phyloP scores from a whole-genome alignment of 2,888 invertebrate genomes.

The Punctoribates punctum region DNA sequence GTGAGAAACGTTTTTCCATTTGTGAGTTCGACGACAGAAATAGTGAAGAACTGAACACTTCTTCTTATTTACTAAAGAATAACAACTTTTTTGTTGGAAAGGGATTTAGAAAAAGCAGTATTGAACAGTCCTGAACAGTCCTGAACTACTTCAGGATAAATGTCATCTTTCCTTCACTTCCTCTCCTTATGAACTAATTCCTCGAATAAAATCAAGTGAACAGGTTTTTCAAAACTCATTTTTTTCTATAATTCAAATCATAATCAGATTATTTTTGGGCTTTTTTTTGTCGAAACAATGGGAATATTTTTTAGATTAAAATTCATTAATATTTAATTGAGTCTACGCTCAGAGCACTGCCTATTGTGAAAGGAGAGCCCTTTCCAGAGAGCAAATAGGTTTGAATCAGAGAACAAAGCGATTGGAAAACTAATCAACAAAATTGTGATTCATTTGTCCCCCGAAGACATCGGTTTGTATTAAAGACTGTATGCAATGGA shows the following conservation, averaged over 20 bases:
- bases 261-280: neutral
- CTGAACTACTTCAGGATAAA: neutral
- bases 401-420: constrained; percentile 11
- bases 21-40: constrained; percentile 4
- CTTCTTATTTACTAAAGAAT: neutral
- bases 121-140: neutral
- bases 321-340: constrained; percentile 6
- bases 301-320: neutral
- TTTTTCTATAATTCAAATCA: neutral
- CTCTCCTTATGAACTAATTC: neutral
- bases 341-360: neutral
- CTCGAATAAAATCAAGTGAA: neutral
- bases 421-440: constrained; percentile 16
- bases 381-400: neutral
- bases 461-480: neutral
- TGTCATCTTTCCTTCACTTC: neutral
- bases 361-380: neutral
- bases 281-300: neutral
- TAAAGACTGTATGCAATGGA: neutral
- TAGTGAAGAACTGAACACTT: neutral
- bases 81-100: neutral
- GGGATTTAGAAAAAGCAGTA: neutral
- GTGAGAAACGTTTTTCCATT: constrained; percentile 1
- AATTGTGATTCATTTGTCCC: constrained; percentile 28
- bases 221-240: neutral